Evolutionary conservation across 2,113 vertebrate species (phyloP), one percentile per base, ranked within the genome.

Genomic region (Damaliscus lunatus): DNA sequence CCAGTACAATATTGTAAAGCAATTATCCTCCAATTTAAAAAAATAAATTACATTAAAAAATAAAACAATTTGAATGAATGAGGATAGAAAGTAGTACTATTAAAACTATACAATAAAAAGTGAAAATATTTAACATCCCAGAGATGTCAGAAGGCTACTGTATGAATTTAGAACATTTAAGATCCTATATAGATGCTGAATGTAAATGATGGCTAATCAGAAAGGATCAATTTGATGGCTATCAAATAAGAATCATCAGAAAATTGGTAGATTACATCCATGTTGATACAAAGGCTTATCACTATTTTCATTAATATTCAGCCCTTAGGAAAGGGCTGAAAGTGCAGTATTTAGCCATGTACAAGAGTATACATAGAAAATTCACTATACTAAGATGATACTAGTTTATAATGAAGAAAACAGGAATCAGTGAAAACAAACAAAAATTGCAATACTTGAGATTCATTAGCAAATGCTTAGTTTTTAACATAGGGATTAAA

Each of bases 401-500:
- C 53, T 17, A 80, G 50, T 27, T 78, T 33, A 27, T 50, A 74
- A 84, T 31, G 27, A 87, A 90, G 82, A 83, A 92, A 91, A 91
- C 6, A 12, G 29, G 17, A 60, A 83, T 17, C 25, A 67, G 21
- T 62, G 17, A 97, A 92, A 90, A 48, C 13, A 64, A 88, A 81
- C 4, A 82, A 27, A n/a, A 60, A 59, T 10, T 53, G 15, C 5
- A 46, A 31, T n/a, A 52, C 27, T 14, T 88, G 29, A 81, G 10
- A 23, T 6, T 74, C 19, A 40, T 97, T 91, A 96, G 33, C 81
- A 98, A 95, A 98, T 59, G 50, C 36, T 94, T 96, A 81, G 80
- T 94, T 96, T 97, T 88, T 96, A 96, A 74, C 74, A 88, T 60
- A 90, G 85, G 64, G 43, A 91, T 94, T 96, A 96, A 96, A 97